Evolutionary conservation across 2,113 vertebrate species (phyloP), one percentile per base, ranked within the genome.

Genomic region (Solea senegalensis): DNA sequence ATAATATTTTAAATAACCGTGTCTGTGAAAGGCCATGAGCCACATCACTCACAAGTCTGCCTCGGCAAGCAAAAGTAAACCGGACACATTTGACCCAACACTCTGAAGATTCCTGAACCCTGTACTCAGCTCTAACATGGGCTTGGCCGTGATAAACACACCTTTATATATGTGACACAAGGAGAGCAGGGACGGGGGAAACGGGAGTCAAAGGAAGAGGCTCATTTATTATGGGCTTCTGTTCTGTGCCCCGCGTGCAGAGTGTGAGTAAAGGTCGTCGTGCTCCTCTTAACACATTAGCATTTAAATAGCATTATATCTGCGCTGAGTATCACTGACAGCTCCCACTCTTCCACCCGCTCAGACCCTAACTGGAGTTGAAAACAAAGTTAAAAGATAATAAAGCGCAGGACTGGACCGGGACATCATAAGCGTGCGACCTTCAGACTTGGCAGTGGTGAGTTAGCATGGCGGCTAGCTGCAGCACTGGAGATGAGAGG

Each of bases 301-400:
- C 90, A 93, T 92, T 92, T 91, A 91, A 93, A 94, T 89, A 87
- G 88, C 88, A 80, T 89, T 89, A 88, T 85, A 90, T 91, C 88
- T 82, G 70, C 74, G 26, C 71, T 76, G 78, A 87, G 83, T 80
- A 78, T 85, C 85, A 80, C 69, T 90, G 85, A 89, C 86, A 90
- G 87, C 75, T 83, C 78, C 81, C 76, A 85, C 74, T 87, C 77
- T 56, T 83, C 69, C 78, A 50, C 69, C 55, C 54, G 26, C 69
- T 78, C 82, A 43, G 51, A 74, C 81, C 76, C 62, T 84, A 83
- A 82, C 85, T 39, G 70, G 67, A 86, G 82, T 77, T 84, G 77
- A 87, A 90, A 92, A 86, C 86, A 90, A 89, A 90, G 82, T 91
- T 89, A 87, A 85, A 88, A 83, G 82, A 86, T 83, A 87, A 91